Conservation (phyloP, 2,797 vertebrate species). For the Austrolebias charrua region DNA sequence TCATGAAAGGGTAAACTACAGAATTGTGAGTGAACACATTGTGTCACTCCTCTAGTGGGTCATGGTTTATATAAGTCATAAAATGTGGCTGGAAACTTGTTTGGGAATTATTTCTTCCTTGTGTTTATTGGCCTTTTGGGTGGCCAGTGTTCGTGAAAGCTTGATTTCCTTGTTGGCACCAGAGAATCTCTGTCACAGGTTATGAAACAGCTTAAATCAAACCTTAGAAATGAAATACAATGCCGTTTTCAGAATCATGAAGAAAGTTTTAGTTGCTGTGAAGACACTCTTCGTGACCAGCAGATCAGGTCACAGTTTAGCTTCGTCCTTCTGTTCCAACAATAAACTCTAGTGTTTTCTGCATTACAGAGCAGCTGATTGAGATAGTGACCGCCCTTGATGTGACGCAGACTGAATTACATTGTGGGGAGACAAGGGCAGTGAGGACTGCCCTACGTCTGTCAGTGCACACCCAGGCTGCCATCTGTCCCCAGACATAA, state of each 20-base stretch:
- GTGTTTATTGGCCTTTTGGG: neutral
- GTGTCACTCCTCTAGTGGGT: neutral
- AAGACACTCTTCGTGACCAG: neutral
- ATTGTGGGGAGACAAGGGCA: slow-evolving; percentile 49
- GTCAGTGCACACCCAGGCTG: slow-evolving; percentile 18
- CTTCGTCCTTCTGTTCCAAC: slow-evolving; percentile 8
- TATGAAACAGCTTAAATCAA: slow-evolving; percentile 16
- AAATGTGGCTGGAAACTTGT: slow-evolving; percentile 2
- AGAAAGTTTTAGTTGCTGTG: neutral
- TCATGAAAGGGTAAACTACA: neutral
- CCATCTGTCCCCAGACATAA: slow-evolving; percentile 39
- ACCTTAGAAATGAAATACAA: neutral
- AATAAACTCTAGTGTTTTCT: slow-evolving; percentile 34
- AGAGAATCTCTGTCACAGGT: neutral
- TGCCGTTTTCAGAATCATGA: neutral
- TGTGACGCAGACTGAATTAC: slow-evolving; percentile 52
- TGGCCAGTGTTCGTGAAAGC: neutral
- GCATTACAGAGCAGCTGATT: slow-evolving; percentile 42
- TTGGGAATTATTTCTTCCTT: slow-evolving; percentile 1
- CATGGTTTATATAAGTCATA: slow-evolving; percentile 6
- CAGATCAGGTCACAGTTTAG: neutral
- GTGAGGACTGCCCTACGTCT: slow-evolving; percentile 32
- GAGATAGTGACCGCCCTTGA: slow-evolving; percentile 41
- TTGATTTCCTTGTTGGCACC: slow-evolving; percentile 1
- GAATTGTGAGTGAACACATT: neutral